phyloP scores from a whole-genome alignment of 2,888 invertebrate genomes.

The Papilio protenor region DNA sequence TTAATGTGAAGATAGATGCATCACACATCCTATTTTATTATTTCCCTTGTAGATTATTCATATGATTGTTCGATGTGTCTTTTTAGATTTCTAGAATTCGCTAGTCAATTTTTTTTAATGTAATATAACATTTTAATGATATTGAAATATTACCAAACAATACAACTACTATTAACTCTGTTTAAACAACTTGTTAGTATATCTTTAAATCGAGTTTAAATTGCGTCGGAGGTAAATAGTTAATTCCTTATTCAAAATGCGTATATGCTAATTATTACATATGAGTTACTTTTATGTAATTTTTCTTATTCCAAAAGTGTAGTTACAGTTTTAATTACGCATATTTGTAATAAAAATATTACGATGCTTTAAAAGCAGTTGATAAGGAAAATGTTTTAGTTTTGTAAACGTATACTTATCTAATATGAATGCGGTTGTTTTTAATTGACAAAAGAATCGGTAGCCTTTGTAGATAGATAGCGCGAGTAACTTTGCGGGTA shows the following conservation, averaged over 20 bases:
- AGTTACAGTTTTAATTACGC: constrained; percentile 21
- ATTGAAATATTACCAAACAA: neutral
- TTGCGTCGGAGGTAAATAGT: neutral
- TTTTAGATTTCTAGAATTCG: neutral
- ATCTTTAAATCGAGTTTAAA: neutral
- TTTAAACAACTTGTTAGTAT: neutral
- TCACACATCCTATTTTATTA: neutral
- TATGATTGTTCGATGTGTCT: neutral
- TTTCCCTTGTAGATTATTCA: neutral
- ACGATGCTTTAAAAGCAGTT: neutral
- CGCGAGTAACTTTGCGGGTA: constrained; percentile 24
- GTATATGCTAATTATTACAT: constrained; percentile 24
- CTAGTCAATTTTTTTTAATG: neutral
- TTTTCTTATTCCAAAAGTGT: constrained; percentile 22
- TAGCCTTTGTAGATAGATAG: constrained; percentile 43
- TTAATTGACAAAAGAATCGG: constrained; percentile 41
- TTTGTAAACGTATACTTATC: constrained; percentile 11
- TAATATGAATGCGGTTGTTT: constrained; percentile 8
- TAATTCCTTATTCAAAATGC: constrained; percentile 23
- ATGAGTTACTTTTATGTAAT: constrained; percentile 28
- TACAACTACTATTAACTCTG: neutral
- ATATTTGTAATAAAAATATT: constrained; percentile 1
- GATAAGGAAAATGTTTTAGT: constrained; percentile 15
- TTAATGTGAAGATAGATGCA: neutral
- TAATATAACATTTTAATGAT: too few species aligned